Evolutionary conservation across 1,140 invertebrate genomes (phyloP).

Genomic region (Drusus annulatus): DNA sequence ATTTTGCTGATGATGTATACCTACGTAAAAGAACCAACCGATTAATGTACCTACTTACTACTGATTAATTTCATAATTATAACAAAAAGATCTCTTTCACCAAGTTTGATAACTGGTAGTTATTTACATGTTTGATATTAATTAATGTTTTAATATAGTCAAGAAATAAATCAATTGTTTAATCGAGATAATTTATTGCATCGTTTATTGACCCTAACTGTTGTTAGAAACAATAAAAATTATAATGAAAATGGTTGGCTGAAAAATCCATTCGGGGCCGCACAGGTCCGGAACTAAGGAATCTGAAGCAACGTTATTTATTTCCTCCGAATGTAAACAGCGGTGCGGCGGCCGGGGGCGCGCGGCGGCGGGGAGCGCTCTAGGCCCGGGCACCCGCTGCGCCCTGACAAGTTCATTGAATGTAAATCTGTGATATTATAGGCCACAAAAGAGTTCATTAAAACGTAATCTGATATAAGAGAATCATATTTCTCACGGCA

Average conservation of each 20-base stretch:
- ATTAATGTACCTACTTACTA: too few species aligned
- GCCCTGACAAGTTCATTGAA: slow-evolving; percentile 25
- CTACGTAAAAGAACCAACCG: too few species aligned
- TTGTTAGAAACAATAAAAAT: slow-evolving; percentile 38
- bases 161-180: slow-evolving; percentile 25
- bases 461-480: slow-evolving; percentile 33
- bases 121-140: neutral
- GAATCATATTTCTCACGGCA: slow-evolving; percentile 35
- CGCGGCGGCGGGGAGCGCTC: neutral
- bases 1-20: too few species aligned
- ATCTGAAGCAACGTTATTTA: neutral
- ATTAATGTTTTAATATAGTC: slow-evolving; percentile 14
- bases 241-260: slow-evolving; percentile 28
- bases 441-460: slow-evolving; percentile 35
- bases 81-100: too few species aligned
- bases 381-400: neutral
- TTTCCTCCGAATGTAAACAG: slow-evolving; percentile 11
- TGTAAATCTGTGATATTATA: slow-evolving; percentile 41
- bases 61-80: too few species aligned
- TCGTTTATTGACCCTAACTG: slow-evolving; percentile 36
- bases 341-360: neutral
- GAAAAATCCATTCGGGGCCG: neutral
- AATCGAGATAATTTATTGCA: slow-evolving; percentile 22
- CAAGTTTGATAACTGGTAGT: too few species aligned
- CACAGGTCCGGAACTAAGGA: slow-evolving; percentile 11